Evolutionary conservation across 2,888 invertebrate species (phyloP).

Genomic region (Osedax fenrisi): DNA sequence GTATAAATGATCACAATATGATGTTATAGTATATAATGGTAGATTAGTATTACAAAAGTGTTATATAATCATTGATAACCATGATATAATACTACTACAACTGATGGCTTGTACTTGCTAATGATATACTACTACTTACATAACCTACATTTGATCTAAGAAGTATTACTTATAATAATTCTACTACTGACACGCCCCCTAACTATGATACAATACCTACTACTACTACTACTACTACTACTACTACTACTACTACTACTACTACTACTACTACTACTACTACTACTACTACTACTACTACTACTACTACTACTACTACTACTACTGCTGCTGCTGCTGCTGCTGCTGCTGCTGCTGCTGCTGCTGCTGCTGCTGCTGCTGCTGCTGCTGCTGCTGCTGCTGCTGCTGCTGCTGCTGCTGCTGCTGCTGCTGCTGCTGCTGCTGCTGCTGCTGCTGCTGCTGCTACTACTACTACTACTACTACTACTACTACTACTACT

Average conservation of each 20-base stretch:
- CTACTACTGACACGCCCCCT: no score
- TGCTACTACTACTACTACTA: slow-evolving; percentile 28
- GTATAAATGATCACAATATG: no score
- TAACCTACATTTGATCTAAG: no score
- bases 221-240: slow-evolving; percentile 28
- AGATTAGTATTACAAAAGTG: no score
- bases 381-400: slow-evolving; percentile 21
- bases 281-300: slow-evolving; percentile 30
- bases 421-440: slow-evolving; percentile 26
- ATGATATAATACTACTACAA: no score
- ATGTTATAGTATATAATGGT: no score
- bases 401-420: slow-evolving; percentile 22
- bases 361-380: slow-evolving; percentile 26
- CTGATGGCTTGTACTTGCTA: no score
- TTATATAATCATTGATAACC: no score
- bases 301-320: slow-evolving; percentile 30
- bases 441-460: slow-evolving; percentile 29
- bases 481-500: slow-evolving; percentile 26
- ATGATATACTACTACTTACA: no score
- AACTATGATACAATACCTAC: background rate
- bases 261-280: slow-evolving; percentile 31
- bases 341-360: slow-evolving; percentile 23
- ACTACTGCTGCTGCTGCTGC: slow-evolving; percentile 26
- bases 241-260: slow-evolving; percentile 30
- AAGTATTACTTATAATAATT: no score